Evolutionary conservation across 2,113 vertebrate genomes (phyloP).

Genomic region (Aptenodytes patagonicus): DNA sequence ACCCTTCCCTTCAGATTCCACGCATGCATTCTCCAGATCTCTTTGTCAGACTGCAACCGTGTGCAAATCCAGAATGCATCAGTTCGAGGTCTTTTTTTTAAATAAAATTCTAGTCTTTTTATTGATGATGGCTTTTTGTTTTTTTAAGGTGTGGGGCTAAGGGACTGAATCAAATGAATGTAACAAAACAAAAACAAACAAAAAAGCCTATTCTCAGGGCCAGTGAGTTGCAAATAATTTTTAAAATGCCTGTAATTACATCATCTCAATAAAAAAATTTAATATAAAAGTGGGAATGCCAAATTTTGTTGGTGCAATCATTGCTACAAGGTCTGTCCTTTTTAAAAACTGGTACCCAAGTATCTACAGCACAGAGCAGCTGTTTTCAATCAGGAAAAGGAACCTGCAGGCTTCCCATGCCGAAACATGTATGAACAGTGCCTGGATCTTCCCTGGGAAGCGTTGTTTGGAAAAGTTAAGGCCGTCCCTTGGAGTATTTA

Average conservation of each 20-base stretch:
- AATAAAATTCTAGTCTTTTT: conserved; percentile 72
- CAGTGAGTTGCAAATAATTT: conserved; percentile 86
- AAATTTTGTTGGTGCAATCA: conserved; percentile 37
- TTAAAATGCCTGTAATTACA: conserved; percentile 83
- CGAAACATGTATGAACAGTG: neutral
- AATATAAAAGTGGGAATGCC: conserved; percentile 64
- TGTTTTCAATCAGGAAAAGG: neutral
- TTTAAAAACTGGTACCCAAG: neutral
- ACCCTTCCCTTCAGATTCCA: neutral
- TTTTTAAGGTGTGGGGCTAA: conserved; percentile 76
- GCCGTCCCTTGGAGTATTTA: neutral
- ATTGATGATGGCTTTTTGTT: conserved; percentile 51
- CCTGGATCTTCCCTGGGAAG: neutral
- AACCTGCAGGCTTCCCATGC: neutral
- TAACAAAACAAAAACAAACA: conserved; percentile 69
- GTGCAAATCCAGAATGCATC: conserved; percentile 57
- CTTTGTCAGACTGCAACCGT: conserved; percentile 46
- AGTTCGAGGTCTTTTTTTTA: neutral
- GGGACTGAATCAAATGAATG: conserved; percentile 82
- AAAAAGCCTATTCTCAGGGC: conserved; percentile 82
- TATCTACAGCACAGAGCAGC: neutral
- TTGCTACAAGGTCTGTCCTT: neutral
- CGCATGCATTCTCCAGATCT: neutral
- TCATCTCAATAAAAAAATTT: conserved; percentile 85
- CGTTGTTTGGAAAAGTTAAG: neutral